phyloP scores from a whole-genome alignment of 53 echinoderm and acorn worm species.

The Hippasteria phrygiana region DNA sequence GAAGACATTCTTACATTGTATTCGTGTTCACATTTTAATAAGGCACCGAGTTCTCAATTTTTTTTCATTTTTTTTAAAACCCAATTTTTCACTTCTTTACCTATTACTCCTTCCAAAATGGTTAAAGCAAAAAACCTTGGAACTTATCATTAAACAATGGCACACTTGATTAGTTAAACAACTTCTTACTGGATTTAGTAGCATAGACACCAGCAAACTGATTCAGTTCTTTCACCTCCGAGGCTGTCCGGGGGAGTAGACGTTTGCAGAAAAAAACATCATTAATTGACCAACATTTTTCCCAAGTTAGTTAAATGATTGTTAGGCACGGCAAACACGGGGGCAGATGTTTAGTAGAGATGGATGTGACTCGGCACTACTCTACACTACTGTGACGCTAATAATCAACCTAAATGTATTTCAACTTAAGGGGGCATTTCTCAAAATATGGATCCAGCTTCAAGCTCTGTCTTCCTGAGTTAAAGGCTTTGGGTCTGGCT shows the following conservation, averaged over 20 bases:
- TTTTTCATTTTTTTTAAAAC: no score
- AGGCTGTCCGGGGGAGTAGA: slow-evolving; percentile 73
- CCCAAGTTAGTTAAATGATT: background rate
- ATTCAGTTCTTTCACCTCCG: slow-evolving; percentile 93
- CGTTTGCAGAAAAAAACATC: slow-evolving; percentile 19
- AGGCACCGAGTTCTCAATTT: no score
- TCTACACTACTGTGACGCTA: background rate
- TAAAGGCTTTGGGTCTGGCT: no score
- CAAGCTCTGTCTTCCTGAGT: no score
- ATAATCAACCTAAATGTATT: background rate
- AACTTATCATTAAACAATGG: no score
- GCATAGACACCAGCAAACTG: slow-evolving; percentile 97
- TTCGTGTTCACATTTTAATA: no score
- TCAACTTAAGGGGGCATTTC: no score
- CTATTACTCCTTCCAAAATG: no score
- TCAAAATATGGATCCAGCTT: no score
- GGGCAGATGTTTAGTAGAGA: background rate
- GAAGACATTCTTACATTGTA: no score
- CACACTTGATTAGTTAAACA: background rate
- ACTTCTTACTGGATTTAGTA: slow-evolving; percentile 94
- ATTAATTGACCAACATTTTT: background rate
- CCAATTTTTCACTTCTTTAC: no score
- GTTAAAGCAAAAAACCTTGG: no score
- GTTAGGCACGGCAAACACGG: background rate
- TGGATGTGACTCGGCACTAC: background rate